Evolutionary conservation across 2,113 vertebrate species (phyloP).

Genomic region (Terrapene triunguis): DNA sequence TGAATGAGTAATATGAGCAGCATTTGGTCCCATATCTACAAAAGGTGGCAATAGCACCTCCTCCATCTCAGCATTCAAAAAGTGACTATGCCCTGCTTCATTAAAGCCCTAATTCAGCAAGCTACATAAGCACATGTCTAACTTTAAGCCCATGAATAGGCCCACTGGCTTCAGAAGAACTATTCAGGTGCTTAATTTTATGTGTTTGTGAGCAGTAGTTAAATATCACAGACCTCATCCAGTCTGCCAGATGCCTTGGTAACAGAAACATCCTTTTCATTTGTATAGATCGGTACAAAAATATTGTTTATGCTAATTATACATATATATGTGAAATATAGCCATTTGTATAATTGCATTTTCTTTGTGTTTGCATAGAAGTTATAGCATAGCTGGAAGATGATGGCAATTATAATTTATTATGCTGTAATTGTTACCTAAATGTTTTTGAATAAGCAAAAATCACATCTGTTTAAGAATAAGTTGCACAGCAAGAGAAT

Average conservation of each 20-base stretch:
- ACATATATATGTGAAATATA: constrained; percentile 70
- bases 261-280: not conserved
- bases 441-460: constrained; percentile 90
- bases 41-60: not conserved
- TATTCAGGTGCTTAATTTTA: constrained; percentile 13
- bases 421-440: constrained; percentile 89
- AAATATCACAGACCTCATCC: not conserved
- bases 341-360: constrained; percentile 77
- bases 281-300: not conserved
- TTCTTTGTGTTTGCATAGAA: constrained; percentile 83
- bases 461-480: constrained; percentile 89
- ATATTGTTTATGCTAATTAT: constrained; percentile 40
- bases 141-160: not conserved
- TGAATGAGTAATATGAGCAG: not conserved
- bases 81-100: not conserved
- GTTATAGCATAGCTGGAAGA: constrained; percentile 78
- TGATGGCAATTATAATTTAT: constrained; percentile 88
- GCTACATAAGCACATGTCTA: not conserved
- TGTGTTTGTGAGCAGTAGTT: not conserved
- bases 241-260: not conserved
- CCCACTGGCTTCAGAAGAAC: not conserved
- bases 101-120: constrained; percentile 9
- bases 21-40: not conserved
- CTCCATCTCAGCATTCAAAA: not conserved
- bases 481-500: constrained; percentile 85